These are phyloP conservation scores for Bufo gargarizans DNA, from an alignment of 2,113 vertebrate species.

Conservation along the genomic window DNA sequence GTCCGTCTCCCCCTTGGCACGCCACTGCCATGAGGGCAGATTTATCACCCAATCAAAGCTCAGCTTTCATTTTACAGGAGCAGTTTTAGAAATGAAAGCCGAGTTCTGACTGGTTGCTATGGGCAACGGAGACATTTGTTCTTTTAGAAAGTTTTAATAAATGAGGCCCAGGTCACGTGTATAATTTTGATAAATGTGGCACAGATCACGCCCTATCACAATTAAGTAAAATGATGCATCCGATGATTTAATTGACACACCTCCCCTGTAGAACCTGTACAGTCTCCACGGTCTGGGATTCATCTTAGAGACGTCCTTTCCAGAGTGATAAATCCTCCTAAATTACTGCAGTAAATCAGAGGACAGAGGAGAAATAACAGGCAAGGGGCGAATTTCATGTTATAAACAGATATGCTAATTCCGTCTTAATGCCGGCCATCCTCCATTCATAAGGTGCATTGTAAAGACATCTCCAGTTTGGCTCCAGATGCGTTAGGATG, in stretches of 20 bases:
- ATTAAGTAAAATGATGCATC: neutral
- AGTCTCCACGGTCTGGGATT: too few species aligned
- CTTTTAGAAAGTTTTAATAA: too few species aligned
- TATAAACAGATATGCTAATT: constrained; percentile 10
- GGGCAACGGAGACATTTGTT: too few species aligned
- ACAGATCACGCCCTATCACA: neutral
- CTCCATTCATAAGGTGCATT: constrained; percentile 7
- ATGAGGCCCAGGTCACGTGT: too few species aligned
- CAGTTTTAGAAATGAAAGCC: too few species aligned
- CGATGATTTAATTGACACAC: neutral
- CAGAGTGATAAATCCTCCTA: neutral
- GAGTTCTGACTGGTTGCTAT: too few species aligned
- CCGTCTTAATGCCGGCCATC: neutral
- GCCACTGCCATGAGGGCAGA: too few species aligned
- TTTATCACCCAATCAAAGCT: too few species aligned
- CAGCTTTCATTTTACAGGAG: too few species aligned
- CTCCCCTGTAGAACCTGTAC: neutral
- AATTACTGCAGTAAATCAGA: neutral
- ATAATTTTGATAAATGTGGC: too few species aligned
- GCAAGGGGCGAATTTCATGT: neutral
- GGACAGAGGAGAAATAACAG: neutral
- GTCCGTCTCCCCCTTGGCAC: too few species aligned
- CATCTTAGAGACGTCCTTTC: neutral
- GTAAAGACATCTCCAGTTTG: constrained; percentile 61
- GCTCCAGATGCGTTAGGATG: constrained; percentile 64